These are phyloP conservation scores for Acanthosoma haemorrhoidale DNA, from an alignment of 2,888 invertebrate species.

Conservation along the genomic window DNA sequence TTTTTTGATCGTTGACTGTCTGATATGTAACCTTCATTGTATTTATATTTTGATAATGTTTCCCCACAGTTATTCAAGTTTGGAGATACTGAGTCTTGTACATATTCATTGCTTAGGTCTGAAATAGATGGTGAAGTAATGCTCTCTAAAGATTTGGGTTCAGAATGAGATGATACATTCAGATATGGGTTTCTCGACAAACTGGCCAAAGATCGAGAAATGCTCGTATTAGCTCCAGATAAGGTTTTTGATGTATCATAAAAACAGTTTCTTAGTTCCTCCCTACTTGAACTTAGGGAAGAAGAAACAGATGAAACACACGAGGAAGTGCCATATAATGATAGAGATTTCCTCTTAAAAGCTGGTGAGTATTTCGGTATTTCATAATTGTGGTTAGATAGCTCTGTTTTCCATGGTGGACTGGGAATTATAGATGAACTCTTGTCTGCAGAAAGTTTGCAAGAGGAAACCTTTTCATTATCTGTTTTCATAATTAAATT, in stretches of 20 bases:
- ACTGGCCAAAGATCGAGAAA: slow-evolving; percentile 18
- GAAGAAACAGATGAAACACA: slow-evolving; percentile 42
- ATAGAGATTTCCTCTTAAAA: slow-evolving; percentile 68
- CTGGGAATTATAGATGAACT: slow-evolving; percentile 39
- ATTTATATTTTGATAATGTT: slow-evolving; percentile 4
- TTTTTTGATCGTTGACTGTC: slow-evolving; percentile 19
- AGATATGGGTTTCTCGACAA: slow-evolving; percentile 43
- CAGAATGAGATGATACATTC: slow-evolving; percentile 43
- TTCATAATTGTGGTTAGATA: slow-evolving; percentile 45
- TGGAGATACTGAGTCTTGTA: slow-evolving; percentile 39
- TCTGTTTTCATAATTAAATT: neutral
- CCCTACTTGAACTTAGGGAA: slow-evolving; percentile 43
- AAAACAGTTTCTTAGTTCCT: slow-evolving; percentile 41
- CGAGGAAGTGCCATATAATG: slow-evolving; percentile 52
- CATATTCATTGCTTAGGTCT: slow-evolving; percentile 55
- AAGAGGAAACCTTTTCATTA: neutral
- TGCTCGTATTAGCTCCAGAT: slow-evolving; percentile 24
- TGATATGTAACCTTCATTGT: slow-evolving; percentile 11
- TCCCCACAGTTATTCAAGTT: slow-evolving; percentile 33
- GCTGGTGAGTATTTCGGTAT: slow-evolving; percentile 77
- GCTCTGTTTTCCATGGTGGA: slow-evolving; percentile 46
- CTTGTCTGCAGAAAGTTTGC: slow-evolving; percentile 6
- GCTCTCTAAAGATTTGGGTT: slow-evolving; percentile 55
- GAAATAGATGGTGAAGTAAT: slow-evolving; percentile 56
- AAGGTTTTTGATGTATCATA: slow-evolving; percentile 30